Conservation (phyloP, 2,113 vertebrate species). For the Catagonus wagneri region DNA sequence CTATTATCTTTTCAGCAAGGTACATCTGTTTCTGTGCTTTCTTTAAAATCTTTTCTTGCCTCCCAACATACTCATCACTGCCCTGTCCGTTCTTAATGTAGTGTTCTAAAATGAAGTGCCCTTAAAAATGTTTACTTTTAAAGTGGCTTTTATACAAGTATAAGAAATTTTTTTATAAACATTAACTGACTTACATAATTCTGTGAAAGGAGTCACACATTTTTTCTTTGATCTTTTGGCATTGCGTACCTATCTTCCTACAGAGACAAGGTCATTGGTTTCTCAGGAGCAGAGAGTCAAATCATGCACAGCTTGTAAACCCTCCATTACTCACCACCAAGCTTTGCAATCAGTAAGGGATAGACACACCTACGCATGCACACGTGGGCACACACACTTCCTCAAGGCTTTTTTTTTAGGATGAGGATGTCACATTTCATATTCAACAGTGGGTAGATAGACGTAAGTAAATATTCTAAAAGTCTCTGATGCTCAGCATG, state of each 20-base stretch:
- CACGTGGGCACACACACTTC: not conserved
- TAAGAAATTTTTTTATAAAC: slow-evolving; percentile 24
- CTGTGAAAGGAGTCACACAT: not conserved
- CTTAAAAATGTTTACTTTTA: slow-evolving; percentile 43
- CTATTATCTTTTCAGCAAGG: not conserved
- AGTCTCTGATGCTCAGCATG: not conserved
- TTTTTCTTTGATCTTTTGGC: slow-evolving; percentile 23
- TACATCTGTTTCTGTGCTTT: slow-evolving; percentile 29
- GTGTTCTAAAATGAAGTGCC: not conserved
- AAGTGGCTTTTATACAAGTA: slow-evolving; percentile 21
- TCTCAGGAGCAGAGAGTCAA: not conserved
- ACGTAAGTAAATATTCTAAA: not conserved
- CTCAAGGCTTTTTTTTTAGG: not conserved
- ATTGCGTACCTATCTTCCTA: not conserved
- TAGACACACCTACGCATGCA: too few species aligned
- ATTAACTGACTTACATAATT: slow-evolving; percentile 46
- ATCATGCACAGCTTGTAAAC: not conserved
- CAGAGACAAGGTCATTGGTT: not conserved
- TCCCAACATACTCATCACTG: slow-evolving; percentile 18
- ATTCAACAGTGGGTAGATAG: not conserved
- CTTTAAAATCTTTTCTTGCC: slow-evolving; percentile 18
- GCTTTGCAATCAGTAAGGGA: not conserved
- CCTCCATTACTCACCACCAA: not conserved
- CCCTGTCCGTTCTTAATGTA: slow-evolving; percentile 30
- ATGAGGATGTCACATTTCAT: not conserved